Evolutionary conservation across 2,888 invertebrate genomes (phyloP).

Genomic region (Galerucella calmariensis): DNA sequence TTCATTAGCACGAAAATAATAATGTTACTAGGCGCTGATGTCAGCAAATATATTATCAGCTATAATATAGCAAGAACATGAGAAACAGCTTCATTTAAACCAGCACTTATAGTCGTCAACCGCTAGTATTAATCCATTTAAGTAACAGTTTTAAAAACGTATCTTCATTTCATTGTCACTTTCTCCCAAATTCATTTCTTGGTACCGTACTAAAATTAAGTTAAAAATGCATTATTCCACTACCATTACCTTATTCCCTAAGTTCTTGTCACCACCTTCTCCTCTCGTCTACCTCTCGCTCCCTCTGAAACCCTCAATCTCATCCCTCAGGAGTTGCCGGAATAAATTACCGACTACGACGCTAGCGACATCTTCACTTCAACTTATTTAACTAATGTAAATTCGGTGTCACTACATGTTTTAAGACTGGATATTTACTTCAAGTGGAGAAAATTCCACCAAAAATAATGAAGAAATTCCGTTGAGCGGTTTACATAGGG

Average conservation of each 20-base stretch:
- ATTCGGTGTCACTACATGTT: slow-evolving; percentile 47
- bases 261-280: slow-evolving; percentile 22
- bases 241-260: slow-evolving; percentile 18
- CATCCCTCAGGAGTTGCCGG: slow-evolving; percentile 32
- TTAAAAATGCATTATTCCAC: slow-evolving; percentile 22
- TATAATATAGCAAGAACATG: too few species aligned
- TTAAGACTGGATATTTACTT: slow-evolving; percentile 43
- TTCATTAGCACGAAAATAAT: too few species aligned
- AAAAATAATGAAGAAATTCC: not conserved
- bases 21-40: too few species aligned
- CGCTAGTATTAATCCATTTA: too few species aligned
- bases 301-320: slow-evolving; percentile 25
- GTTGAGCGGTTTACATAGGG: not conserved
- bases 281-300: not conserved
- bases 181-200: not conserved
- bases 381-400: slow-evolving; percentile 46
- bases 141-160: too few species aligned
- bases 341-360: slow-evolving; percentile 41
- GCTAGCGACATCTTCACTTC: slow-evolving; percentile 44
- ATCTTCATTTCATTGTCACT: too few species aligned
- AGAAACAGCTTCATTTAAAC: too few species aligned
- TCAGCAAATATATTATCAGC: too few species aligned
- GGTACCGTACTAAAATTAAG: slow-evolving; percentile 5
- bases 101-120: too few species aligned
- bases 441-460: slow-evolving; percentile 22